These are phyloP conservation scores for Drosophila rhopaloa DNA, from an alignment of 1,140 invertebrate species.

Conservation along the genomic window DNA sequence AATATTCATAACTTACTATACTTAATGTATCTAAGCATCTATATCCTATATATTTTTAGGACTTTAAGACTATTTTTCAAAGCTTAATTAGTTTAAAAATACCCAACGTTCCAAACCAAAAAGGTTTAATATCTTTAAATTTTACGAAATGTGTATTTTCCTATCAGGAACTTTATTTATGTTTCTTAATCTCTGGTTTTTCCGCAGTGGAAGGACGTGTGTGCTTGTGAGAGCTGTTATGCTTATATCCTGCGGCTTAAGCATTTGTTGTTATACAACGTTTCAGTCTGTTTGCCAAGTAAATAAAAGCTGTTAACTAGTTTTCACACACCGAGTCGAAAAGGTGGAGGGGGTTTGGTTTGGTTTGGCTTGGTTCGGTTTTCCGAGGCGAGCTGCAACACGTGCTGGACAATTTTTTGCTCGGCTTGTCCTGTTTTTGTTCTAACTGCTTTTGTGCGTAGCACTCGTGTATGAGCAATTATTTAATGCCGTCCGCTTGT, in stretches of 20 bases:
- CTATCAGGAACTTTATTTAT: neutral
- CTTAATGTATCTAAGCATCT: too few species aligned
- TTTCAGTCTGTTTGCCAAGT: constrained; percentile 68
- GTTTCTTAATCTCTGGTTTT: neutral
- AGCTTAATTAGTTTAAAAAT: too few species aligned
- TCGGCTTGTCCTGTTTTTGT: constrained; percentile 17
- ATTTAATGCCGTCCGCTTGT: constrained; percentile 61
- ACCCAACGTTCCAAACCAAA: neutral
- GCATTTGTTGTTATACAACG: constrained; percentile 67
- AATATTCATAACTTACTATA: too few species aligned
- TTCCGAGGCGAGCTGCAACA: constrained; percentile 13
- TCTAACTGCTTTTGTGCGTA: constrained; percentile 40
- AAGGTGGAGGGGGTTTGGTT: constrained; percentile 8
- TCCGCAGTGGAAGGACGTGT: constrained; percentile 15
- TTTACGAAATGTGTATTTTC: neutral
- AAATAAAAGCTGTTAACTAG: constrained; percentile 78
- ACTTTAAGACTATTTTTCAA: too few species aligned
- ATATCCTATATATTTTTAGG: too few species aligned
- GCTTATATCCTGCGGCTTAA: constrained; percentile 68
- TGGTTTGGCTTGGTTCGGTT: neutral
- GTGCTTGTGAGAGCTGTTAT: constrained; percentile 34
- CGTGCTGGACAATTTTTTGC: constrained; percentile 42
- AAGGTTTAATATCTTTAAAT: neutral
- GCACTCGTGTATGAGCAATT: constrained; percentile 63
- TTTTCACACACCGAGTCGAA: constrained; percentile 52